Base-by-base conservation (phyloP, 2,113 vertebrate species). In the Setophaga petechia region DNA sequence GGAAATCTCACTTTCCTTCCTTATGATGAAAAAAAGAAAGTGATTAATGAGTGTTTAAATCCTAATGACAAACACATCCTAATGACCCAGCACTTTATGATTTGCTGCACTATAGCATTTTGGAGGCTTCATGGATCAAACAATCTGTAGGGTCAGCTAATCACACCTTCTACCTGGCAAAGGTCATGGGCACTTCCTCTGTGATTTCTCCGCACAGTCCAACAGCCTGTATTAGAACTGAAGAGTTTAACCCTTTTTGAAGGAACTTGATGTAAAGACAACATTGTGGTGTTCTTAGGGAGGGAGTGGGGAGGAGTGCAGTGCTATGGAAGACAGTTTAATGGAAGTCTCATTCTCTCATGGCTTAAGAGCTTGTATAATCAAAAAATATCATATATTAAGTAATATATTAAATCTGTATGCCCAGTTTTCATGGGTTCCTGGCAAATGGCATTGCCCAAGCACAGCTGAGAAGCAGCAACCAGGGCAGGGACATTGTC, bases 11-110 rank as follows among this genome's bases (percentile, higher is more conserved):
- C 28, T 62, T 76, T 88, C 61, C 15, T 75, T 78, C 57, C 54
- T 68, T 57, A 37, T 9, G 28, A 71, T 67, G 18, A 30, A 19
- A 58, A 84, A 75, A 44, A 54, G 39, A 77, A 71, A 66, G 44
- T 61, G 79, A 96, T 86, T 92, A 94, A 90, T 79, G 75, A 80
- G 20, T 5, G 21, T 68, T 94, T 87, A 81, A 87, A 87, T 84
- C 47, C 81, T 81, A 71, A 79, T 55, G 78, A 79, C 74, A 87
- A 93, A 89, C 71, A 84, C 49, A 79, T 57, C 54, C 54, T 68
- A 87, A 87, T 63, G 77, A 94, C 31, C 74, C 54, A 89, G 84
- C 55, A 65, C 67, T 89, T 91, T 30, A 77, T 61, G 49, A 77
- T 85, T 83, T 79, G 63, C 81, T 82, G 62, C 46, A 55, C 51